Conservation (phyloP, 1,140 invertebrate genomes). For the Andrena cerasifolii region DNA sequence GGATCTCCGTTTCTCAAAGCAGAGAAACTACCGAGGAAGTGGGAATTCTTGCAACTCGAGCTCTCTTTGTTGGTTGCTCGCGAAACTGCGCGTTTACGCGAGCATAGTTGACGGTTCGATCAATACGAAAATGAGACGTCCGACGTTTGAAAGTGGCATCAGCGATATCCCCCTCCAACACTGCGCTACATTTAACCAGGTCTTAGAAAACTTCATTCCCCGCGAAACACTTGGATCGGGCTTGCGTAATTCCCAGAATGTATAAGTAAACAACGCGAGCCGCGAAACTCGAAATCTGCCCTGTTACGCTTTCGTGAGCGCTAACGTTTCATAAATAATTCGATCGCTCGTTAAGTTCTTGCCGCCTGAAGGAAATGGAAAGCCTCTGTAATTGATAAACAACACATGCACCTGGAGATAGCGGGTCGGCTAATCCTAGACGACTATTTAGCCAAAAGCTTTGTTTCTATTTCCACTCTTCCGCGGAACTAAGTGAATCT, state of each 20-base stretch:
- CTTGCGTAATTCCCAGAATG: background rate
- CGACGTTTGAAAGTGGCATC: background rate
- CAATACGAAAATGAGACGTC: slow-evolving; percentile 20
- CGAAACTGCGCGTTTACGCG: background rate
- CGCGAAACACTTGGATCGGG: no score
- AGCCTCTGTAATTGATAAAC: background rate
- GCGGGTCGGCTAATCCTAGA: no score
- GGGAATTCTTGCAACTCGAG: background rate
- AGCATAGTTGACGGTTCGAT: slow-evolving; percentile 12
- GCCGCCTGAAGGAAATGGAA: background rate
- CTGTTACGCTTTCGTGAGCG: background rate
- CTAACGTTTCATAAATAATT: no score
- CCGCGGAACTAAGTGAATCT: background rate
- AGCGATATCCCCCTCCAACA: background rate
- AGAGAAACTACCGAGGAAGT: slow-evolving; percentile 2
- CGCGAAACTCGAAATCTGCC: background rate
- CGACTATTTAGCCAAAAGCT: background rate
- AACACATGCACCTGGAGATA: no score
- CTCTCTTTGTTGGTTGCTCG: slow-evolving; percentile 9
- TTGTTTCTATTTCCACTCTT: background rate
- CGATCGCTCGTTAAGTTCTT: no score
- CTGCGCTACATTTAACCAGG: background rate
- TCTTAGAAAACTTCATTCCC: background rate
- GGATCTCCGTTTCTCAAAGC: slow-evolving; percentile 13
- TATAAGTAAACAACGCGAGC: slow-evolving; percentile 1